phyloP scores from a whole-genome alignment of 2,888 invertebrate species.

The Lepidocyrtinus sp. region DNA sequence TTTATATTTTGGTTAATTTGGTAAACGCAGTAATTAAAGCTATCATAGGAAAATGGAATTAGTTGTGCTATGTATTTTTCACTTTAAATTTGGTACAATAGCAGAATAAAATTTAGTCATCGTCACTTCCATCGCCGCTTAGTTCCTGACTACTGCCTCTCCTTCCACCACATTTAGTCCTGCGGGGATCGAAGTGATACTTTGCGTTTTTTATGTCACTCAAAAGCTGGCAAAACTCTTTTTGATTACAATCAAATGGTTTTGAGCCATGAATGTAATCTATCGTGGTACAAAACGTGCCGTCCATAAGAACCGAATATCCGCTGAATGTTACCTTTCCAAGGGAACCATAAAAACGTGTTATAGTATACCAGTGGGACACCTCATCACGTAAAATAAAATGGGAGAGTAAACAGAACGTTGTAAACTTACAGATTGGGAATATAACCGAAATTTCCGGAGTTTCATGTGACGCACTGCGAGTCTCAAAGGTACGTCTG shows the following conservation, averaged over 20 bases:
- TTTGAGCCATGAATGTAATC: constrained; percentile 53
- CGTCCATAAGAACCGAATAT: constrained; percentile 44
- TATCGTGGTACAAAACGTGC: constrained; percentile 35
- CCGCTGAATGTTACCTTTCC: constrained; percentile 54
- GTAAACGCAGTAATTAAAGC: no score
- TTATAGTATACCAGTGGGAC: no score
- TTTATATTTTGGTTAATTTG: no score
- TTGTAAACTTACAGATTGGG: constrained; percentile 52
- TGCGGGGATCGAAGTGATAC: constrained; percentile 20
- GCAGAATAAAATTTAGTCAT: constrained; percentile 16
- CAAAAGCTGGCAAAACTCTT: constrained; percentile 54
- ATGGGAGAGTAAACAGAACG: not conserved
- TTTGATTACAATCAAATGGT: constrained; percentile 54
- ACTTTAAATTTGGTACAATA: no score
- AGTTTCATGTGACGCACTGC: constrained; percentile 51
- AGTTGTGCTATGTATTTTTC: no score
- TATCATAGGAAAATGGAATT: no score
- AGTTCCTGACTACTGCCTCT: constrained; percentile 34
- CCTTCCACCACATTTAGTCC: not conserved
- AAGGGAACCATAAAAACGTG: not conserved
- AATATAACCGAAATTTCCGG: constrained; percentile 44
- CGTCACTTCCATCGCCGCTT: constrained; percentile 45
- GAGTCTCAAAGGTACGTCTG: constrained; percentile 41
- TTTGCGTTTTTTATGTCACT: constrained; percentile 54
- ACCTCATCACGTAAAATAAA: not conserved